Percentiles rank a stretch among this genome's conserved stretches.
Evolutionary conservation across 92 coral and sea anemone species (phyloP).

Genomic region (Porites cylindrica): DNA sequence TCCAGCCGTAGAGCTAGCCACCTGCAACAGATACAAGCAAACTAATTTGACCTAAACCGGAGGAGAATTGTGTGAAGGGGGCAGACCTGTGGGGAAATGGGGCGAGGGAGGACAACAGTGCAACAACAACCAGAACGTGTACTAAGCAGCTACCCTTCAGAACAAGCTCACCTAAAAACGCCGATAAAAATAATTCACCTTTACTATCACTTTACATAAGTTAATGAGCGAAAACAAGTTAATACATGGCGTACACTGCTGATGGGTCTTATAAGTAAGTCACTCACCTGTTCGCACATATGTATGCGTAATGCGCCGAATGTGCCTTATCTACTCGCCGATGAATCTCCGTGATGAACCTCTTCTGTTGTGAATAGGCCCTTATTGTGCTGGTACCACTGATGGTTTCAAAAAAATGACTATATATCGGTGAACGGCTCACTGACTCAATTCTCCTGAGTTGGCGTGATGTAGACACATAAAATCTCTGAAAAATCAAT

Average conservation of each 20-base stretch:
- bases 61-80: no score
- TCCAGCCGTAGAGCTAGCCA: conserved; percentile 95
- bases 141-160: no score
- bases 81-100: neutral
- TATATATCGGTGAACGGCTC: conserved; percentile 84
- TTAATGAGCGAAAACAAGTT: no score
- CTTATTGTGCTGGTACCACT: conserved; percentile 80
- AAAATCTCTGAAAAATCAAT: conserved; percentile 60
- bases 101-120: neutral
- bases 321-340: conserved; percentile 72
- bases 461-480: conserved; percentile 82
- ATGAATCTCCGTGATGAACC: conserved; percentile 71
- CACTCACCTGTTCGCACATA: conserved; percentile 76
- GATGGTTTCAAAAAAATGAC: conserved; percentile 82
- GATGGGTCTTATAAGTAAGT: neutral
- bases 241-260: no score
- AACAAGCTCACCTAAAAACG: no score
- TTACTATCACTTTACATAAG: no score
- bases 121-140: no score
- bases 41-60: neutral
- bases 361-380: conserved; percentile 79
- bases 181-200: no score
- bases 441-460: conserved; percentile 84
- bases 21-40: conserved; percentile 46
- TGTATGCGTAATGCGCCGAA: conserved; percentile 75